Conservation (phyloP, 2,113 vertebrate genomes). For the Thermophis baileyi region DNA sequence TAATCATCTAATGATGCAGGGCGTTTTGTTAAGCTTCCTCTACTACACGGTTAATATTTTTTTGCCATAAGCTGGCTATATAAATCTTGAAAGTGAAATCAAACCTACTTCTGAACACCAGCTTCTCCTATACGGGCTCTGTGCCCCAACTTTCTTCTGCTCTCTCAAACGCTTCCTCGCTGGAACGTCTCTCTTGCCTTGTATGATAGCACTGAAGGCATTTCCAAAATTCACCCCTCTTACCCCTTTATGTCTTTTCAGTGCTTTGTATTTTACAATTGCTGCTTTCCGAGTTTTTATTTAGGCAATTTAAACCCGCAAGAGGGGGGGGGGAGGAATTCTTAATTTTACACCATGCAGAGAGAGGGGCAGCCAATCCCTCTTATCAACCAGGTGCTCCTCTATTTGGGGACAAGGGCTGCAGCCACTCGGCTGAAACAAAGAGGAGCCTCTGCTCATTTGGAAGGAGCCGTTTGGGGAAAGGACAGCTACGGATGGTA, state of each 20-base stretch:
- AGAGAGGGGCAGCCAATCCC: background rate
- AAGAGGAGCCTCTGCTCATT: background rate
- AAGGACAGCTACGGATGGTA: background rate
- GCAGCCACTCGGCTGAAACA: background rate
- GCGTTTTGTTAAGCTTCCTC: background rate
- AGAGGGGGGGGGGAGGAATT: too few species aligned
- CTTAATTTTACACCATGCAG: background rate
- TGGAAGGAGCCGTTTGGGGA: background rate
- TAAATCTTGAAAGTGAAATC: background rate
- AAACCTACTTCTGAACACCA: background rate
- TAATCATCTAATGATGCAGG: background rate
- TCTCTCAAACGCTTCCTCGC: background rate
- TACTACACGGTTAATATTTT: background rate
- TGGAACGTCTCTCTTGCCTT: background rate
- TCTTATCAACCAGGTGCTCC: background rate
- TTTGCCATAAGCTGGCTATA: background rate
- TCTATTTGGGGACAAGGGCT: background rate
- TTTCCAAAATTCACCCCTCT: background rate
- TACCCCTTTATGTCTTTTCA: background rate
- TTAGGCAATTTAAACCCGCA: background rate
- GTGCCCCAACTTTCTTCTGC: background rate
- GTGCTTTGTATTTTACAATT: background rate
- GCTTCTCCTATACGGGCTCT: background rate
- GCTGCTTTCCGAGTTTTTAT: background rate
- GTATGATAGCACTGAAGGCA: background rate